Evolutionary conservation across 2,888 invertebrate genomes (phyloP).

Genomic region (Pherbina coryleti): DNA sequence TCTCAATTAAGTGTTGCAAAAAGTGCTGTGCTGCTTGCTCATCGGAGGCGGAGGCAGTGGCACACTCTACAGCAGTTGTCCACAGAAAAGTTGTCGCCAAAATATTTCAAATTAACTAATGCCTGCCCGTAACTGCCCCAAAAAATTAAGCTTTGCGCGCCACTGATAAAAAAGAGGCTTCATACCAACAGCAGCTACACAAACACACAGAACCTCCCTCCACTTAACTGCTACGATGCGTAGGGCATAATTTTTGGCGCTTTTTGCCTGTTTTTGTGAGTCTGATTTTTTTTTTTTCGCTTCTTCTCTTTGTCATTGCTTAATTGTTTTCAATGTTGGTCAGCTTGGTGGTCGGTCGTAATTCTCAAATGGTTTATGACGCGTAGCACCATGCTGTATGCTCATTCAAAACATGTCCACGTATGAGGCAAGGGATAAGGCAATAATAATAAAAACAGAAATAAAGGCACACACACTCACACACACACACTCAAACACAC

Average conservation of each 20-base stretch:
- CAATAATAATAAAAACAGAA: slow-evolving; percentile 25
- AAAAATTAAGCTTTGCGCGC: no score
- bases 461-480: neutral
- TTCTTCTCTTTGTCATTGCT: neutral
- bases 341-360: slow-evolving; percentile 31
- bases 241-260: slow-evolving; percentile 35
- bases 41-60: neutral
- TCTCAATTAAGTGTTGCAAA: slow-evolving; percentile 9
- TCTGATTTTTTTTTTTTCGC: neutral
- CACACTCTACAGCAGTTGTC: no score
- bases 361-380: slow-evolving; percentile 43
- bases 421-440: slow-evolving; percentile 5
- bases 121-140: no score
- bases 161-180: neutral
- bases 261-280: slow-evolving; percentile 30
- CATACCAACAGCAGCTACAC: neutral
- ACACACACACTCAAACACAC: neutral
- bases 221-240: slow-evolving; percentile 24
- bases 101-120: no score
- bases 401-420: slow-evolving; percentile 12
- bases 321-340: slow-evolving; percentile 26
- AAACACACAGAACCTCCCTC: neutral
- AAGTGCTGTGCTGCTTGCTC: neutral
- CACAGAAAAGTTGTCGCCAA: no score
- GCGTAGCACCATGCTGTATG: neutral